phyloP scores from a whole-genome alignment of 1,140 invertebrate genomes.

The Campodea augens region DNA sequence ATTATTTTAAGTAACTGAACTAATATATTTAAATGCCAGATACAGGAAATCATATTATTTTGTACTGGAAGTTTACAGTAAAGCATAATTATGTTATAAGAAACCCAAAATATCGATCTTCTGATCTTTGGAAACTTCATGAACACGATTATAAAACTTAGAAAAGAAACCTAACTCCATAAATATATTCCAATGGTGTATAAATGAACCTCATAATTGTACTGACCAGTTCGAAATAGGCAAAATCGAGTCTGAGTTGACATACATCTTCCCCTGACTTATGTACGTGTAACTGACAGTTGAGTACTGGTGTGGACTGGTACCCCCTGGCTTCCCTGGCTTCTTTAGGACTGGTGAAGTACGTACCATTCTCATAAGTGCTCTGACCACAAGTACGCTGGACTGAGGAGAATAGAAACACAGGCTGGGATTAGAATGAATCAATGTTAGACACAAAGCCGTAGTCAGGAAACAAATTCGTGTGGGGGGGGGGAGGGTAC shows the following conservation, averaged over 20 bases:
- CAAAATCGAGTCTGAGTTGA: constrained; percentile 21
- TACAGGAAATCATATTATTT: too few relatives aligned
- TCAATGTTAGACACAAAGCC: not conserved
- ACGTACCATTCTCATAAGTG: constrained; percentile 24
- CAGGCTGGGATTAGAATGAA: not conserved
- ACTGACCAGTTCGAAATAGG: constrained; percentile 14
- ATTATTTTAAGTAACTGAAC: too few relatives aligned
- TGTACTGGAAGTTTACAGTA: too few relatives aligned
- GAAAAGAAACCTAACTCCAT: too few relatives aligned
- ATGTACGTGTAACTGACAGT: constrained; percentile 25
- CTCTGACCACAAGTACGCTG: constrained; percentile 22
- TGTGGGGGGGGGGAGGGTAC: too few relatives aligned
- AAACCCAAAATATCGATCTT: too few relatives aligned
- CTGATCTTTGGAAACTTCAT: too few relatives aligned
- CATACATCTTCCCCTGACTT: constrained; percentile 23
- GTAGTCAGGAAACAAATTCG: too few relatives aligned
- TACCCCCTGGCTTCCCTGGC: too few relatives aligned
- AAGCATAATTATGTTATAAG: too few relatives aligned
- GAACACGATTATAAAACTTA: too few relatives aligned
- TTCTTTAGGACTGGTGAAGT: constrained; percentile 23
- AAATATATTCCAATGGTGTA: not conserved
- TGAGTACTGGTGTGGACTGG: constrained; percentile 13
- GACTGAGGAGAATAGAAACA: constrained; percentile 14
- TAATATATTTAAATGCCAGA: too few relatives aligned
- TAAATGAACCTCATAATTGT: not conserved